Evolutionary conservation across 2,888 invertebrate species (phyloP).

Genomic region (Yponomeuta sedellus): DNA sequence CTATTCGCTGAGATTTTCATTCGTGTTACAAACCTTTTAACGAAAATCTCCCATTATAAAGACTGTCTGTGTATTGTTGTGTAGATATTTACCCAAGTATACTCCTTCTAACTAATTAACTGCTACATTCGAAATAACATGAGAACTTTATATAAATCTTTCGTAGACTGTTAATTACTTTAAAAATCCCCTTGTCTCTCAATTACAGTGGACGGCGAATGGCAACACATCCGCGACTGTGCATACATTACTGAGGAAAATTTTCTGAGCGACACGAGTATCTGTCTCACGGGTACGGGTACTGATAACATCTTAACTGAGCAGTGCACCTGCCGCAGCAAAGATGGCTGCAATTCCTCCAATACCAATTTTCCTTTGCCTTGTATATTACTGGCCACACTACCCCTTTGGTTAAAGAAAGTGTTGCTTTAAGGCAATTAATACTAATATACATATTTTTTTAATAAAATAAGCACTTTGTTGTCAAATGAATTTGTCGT

Average conservation of each 20-base stretch:
- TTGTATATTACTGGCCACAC: conserved; percentile 27
- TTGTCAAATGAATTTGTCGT: too few relatives aligned
- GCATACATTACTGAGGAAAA: conserved; percentile 94
- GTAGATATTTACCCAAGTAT: too few relatives aligned
- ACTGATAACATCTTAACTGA: conserved; percentile 96
- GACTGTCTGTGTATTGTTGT: too few relatives aligned
- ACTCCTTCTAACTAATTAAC: too few relatives aligned
- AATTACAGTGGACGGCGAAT: conserved; percentile 87
- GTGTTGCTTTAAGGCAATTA: not conserved
- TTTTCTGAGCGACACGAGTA: conserved; percentile 91
- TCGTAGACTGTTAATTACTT: not conserved
- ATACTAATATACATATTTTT: too few relatives aligned
- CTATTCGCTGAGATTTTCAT: too few relatives aligned
- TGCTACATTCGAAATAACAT: too few relatives aligned
- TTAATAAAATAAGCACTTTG: too few relatives aligned
- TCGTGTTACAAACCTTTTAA: too few relatives aligned
- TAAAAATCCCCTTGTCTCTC: not conserved
- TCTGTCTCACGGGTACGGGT: conserved; percentile 92
- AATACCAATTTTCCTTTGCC: conserved; percentile 51
- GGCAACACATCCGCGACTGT: conserved; percentile 92
- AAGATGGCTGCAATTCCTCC: conserved; percentile 91
- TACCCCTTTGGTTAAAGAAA: conserved; percentile 5
- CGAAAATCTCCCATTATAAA: too few relatives aligned
- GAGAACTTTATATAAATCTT: not conserved
- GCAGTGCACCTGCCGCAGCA: conserved; percentile 94